Evolutionary conservation across 2,113 vertebrate genomes (phyloP).

Genomic region (Enhydra lutris): DNA sequence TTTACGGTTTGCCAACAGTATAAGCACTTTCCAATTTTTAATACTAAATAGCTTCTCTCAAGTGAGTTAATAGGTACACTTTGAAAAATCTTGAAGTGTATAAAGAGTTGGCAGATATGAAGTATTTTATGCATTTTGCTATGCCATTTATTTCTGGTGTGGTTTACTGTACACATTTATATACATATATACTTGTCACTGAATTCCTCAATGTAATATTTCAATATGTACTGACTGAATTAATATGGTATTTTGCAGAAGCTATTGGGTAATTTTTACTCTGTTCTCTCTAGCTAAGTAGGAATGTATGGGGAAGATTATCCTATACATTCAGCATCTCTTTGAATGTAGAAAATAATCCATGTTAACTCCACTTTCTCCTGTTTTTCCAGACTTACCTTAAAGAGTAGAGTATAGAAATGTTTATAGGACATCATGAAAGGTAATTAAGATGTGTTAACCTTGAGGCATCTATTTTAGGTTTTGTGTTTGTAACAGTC

Average conservation of each 20-base stretch:
- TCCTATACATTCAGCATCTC: neutral
- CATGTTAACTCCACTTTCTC: neutral
- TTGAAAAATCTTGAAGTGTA: neutral
- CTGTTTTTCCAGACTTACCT: neutral
- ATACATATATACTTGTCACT: neutral
- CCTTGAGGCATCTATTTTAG: slow-evolving; percentile 65
- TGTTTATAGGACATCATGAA: neutral
- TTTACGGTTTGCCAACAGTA: neutral
- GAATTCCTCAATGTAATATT: neutral
- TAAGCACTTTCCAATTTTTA: neutral
- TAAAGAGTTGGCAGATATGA: neutral
- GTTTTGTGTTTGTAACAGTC: slow-evolving; percentile 41
- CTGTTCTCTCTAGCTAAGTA: neutral
- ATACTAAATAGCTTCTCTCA: slow-evolving; percentile 1
- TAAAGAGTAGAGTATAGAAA: slow-evolving; percentile 26
- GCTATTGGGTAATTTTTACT: neutral
- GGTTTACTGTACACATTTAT: neutral
- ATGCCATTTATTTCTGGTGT: neutral
- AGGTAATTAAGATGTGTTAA: slow-evolving; percentile 59
- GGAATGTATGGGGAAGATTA: neutral
- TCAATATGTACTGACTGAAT: neutral
- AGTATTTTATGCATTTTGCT: neutral
- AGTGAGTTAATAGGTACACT: neutral
- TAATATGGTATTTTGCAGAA: slow-evolving; percentile 5
- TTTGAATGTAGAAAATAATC: neutral